A percentile compares a stretch with the other conserved stretches of the same genome.
Conservation (phyloP, 2,888 invertebrate species). For the Apomyelois bistriatella region DNA sequence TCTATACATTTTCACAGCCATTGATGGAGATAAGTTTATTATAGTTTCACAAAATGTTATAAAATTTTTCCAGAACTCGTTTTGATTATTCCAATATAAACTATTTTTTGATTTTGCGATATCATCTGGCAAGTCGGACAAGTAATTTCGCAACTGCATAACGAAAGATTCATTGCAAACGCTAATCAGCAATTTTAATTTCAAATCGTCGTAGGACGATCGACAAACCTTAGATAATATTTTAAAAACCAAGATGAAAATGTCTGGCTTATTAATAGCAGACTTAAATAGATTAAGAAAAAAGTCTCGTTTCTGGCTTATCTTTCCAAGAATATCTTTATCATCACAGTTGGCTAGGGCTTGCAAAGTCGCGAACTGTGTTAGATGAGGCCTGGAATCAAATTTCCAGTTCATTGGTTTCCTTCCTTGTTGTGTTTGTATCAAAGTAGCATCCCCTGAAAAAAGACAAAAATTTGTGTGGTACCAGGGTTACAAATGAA, state of each 20-base stretch:
- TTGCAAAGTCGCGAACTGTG: slow-evolving; percentile 42
- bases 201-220: slow-evolving; percentile 52
- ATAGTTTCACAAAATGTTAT: slow-evolving; percentile 52
- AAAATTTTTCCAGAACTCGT: slow-evolving; percentile 58
- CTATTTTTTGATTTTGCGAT: slow-evolving; percentile 25
- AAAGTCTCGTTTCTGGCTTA: slow-evolving; percentile 44
- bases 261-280: slow-evolving; percentile 42
- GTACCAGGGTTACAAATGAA: too few species aligned
- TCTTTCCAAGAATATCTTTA: slow-evolving; percentile 46
- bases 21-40: slow-evolving; percentile 49
- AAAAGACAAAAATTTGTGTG: too few species aligned
- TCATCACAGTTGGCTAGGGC: slow-evolving; percentile 46
- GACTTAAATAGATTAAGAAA: slow-evolving; percentile 49
- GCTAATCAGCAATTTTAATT: slow-evolving; percentile 47
- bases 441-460: too few species aligned
- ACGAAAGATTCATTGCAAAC: slow-evolving; percentile 57
- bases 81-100: slow-evolving; percentile 54
- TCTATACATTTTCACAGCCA: slow-evolving; percentile 50
- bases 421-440: too few species aligned
- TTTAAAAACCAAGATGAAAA: slow-evolving; percentile 54
- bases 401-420: background rate
- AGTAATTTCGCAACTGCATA: slow-evolving; percentile 41
- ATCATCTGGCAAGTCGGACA: slow-evolving; percentile 53
- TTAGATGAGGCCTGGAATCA: background rate
- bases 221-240: slow-evolving; percentile 56